These are phyloP conservation scores for Scaptomyza montana DNA, from an alignment of 1,140 invertebrate species.

Conservation along the genomic window DNA sequence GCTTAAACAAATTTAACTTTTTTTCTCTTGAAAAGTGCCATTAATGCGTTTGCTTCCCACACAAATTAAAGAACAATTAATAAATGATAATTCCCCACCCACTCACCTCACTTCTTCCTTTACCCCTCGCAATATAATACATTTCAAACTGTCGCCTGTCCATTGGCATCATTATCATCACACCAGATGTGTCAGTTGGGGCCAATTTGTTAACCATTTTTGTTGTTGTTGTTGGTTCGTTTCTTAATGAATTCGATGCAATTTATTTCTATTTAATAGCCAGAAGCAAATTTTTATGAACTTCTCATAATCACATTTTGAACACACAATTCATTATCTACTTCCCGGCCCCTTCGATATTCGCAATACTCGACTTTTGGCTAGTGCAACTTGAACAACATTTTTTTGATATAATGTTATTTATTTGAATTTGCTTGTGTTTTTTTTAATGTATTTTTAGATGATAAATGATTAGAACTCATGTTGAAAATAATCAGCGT, in stretches of 20 bases:
- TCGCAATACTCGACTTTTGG: neutral
- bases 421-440: neutral
- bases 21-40: slow-evolving; percentile 7
- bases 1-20: neutral
- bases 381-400: neutral
- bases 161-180: slow-evolving; percentile 31
- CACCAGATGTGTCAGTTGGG: slow-evolving; percentile 31
- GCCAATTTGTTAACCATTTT: slow-evolving; percentile 38
- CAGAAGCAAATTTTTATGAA: slow-evolving; percentile 75
- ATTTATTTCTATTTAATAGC: slow-evolving; percentile 71
- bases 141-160: slow-evolving; percentile 3
- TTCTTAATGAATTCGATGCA: slow-evolving; percentile 62
- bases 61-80: slow-evolving; percentile 81
- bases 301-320: slow-evolving; percentile 67
- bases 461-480: no score
- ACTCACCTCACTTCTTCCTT: neutral
- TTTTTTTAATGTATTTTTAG: no score
- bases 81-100: slow-evolving; percentile 68
- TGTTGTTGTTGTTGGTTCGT: slow-evolving; percentile 11
- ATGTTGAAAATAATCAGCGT: no score
- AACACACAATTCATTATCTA: slow-evolving; percentile 69
- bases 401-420: neutral
- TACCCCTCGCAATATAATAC: neutral
- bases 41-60: slow-evolving; percentile 70
- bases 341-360: no score